Evolutionary conservation across 2,113 vertebrate species (phyloP).

Genomic region (Pycnonotus jocosus): DNA sequence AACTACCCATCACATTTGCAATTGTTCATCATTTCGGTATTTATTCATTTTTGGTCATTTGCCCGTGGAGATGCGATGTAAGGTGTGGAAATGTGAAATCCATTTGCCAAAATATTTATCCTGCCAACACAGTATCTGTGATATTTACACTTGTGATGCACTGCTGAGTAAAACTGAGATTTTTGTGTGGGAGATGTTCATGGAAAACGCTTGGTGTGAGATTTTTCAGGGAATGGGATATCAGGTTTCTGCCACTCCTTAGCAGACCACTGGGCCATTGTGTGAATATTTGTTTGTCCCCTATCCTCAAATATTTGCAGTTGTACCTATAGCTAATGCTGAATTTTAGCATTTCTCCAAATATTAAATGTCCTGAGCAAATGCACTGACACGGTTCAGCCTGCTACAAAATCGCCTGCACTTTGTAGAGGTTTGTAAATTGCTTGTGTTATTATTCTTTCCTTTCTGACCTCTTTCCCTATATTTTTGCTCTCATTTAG

Average conservation of each 20-base stretch:
- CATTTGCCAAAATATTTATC: background rate
- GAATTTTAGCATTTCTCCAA: background rate
- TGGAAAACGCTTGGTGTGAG: background rate
- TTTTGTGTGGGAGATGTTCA: background rate
- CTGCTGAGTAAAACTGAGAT: background rate
- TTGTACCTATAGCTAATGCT: background rate
- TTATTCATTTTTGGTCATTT: background rate
- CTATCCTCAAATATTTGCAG: background rate
- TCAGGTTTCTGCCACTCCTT: background rate
- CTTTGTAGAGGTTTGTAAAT: background rate
- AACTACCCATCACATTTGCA: background rate
- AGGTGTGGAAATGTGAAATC: background rate
- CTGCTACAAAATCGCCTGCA: background rate
- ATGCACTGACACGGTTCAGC: background rate
- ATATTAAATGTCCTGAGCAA: background rate
- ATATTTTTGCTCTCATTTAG: constrained; percentile 34
- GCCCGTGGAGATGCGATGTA: background rate
- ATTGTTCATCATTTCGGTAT: background rate
- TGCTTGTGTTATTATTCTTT: constrained; percentile 13
- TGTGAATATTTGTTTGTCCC: background rate
- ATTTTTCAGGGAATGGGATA: background rate
- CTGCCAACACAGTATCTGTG: background rate
- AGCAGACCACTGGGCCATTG: background rate
- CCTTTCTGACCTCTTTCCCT: constrained; percentile 21
- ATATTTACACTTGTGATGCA: background rate